Conservation (phyloP, 2,113 vertebrate genomes). For the Tylochromis polylepis region DNA sequence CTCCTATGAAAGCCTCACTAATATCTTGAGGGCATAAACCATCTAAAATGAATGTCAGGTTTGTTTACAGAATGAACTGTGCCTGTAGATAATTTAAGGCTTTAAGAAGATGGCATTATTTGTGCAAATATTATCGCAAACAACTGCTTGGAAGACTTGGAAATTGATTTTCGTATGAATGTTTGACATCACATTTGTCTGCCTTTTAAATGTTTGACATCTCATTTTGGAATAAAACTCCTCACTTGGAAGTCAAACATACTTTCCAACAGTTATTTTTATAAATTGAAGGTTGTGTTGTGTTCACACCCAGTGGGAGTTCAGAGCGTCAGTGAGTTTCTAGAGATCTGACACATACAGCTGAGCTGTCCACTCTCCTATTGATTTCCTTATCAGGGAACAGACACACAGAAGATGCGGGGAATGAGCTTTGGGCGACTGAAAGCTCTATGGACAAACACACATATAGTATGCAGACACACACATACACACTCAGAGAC, state of each 20-base stretch:
- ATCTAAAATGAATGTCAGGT: not conserved
- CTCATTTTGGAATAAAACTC: not conserved
- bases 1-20: not conserved
- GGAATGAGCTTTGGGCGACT: constrained; percentile 18
- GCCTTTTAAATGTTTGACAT: not conserved
- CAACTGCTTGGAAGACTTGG: not conserved
- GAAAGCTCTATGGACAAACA: not conserved
- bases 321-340: not conserved
- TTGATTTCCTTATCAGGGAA: constrained; percentile 56
- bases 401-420: constrained; percentile 32
- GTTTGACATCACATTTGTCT: not conserved
- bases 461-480: not conserved
- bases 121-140: not conserved
- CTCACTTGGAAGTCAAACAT: not conserved
- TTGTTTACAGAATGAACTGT: not conserved
- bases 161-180: not conserved
- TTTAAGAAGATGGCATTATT: not conserved
- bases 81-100: not conserved
- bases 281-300: constrained; percentile 22
- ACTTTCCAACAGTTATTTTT: not conserved
- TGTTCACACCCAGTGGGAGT: constrained; percentile 11
- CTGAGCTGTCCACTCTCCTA: constrained; percentile 46
- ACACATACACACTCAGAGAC: not conserved
- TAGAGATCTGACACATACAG: constrained; percentile 7
- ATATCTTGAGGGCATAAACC: not conserved